Conservation (phyloP, 2,888 invertebrate species). For the Saturnia pavonia region DNA sequence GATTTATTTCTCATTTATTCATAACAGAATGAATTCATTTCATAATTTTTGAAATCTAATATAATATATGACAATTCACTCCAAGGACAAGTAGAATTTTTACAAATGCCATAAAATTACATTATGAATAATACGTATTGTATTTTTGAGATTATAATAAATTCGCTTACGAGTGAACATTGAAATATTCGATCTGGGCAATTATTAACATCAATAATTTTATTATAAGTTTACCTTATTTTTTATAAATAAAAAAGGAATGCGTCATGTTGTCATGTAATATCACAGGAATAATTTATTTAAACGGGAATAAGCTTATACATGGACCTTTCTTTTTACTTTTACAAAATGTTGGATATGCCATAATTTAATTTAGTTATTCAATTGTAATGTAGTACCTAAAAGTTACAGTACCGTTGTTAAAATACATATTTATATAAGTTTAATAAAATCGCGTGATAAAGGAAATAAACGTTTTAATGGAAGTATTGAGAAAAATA, state of each 20-base stretch:
- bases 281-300: slow-evolving; percentile 4
- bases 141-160: slow-evolving; percentile 2
- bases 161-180: not conserved
- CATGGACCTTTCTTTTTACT: not conserved
- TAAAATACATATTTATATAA: too few relatives aligned
- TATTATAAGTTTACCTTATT: not conserved
- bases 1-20: slow-evolving; percentile 11
- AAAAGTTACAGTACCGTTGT: too few relatives aligned
- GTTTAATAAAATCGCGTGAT: too few relatives aligned
- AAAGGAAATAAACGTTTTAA: too few relatives aligned
- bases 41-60: not conserved
- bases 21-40: slow-evolving; percentile 2
- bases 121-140: not conserved
- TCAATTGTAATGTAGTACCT: not conserved
- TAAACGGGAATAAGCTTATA: not conserved
- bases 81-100: slow-evolving; percentile 8
- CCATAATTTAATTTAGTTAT: not conserved
- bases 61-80: not conserved
- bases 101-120: not conserved
- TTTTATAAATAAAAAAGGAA: not conserved
- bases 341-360: not conserved
- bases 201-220: not conserved
- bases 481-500: too few relatives aligned
- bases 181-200: slow-evolving; percentile 2
- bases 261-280: not conserved